These are phyloP conservation scores for Globia sparganii DNA, from an alignment of 2,888 invertebrate genomes.

Conservation along the genomic window DNA sequence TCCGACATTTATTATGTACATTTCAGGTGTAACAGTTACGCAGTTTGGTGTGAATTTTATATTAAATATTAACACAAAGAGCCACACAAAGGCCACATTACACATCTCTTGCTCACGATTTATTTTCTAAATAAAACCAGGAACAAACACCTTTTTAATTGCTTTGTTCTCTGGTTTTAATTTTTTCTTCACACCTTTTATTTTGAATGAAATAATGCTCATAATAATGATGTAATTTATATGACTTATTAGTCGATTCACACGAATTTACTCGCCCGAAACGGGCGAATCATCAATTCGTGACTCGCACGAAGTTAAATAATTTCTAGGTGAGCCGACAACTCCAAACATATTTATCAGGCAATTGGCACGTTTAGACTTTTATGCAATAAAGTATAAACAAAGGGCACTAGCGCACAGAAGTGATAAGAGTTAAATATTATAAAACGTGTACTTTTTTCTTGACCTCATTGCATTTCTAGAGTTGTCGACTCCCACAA, in stretches of 20 bases:
- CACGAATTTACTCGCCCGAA: neutral
- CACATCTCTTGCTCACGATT: slow-evolving; percentile 70
- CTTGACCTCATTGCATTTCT: no score
- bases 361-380: no score
- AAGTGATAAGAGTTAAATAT: no score
- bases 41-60: slow-evolving; percentile 83
- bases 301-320: no score
- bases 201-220: slow-evolving; percentile 27
- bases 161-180: slow-evolving; percentile 40
- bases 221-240: neutral
- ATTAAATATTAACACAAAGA: slow-evolving; percentile 84
- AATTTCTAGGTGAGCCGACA: no score
- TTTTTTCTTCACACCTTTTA: slow-evolving; percentile 36
- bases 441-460: no score
- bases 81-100: slow-evolving; percentile 76
- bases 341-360: no score
- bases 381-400: no score
- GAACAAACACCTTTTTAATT: slow-evolving; percentile 55
- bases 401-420: no score
- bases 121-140: slow-evolving; percentile 71
- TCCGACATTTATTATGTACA: slow-evolving; percentile 78
- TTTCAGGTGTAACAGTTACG: slow-evolving; percentile 77
- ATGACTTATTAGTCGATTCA: neutral
- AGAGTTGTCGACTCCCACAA: no score
- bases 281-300: neutral